Conservation (phyloP, 2,113 vertebrate genomes). For the Carassius gibelio region DNA sequence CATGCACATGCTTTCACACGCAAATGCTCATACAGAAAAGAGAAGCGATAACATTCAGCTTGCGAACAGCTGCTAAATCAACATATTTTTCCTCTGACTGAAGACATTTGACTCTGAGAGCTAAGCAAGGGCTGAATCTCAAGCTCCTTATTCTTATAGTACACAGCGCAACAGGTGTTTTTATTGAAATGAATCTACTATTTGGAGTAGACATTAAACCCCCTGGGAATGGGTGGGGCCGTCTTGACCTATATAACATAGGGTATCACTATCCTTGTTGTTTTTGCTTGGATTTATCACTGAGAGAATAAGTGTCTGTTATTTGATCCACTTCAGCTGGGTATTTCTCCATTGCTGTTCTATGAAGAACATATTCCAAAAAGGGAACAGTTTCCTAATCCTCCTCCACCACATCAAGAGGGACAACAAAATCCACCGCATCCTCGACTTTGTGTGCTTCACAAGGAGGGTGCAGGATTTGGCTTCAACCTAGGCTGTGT, state of each 20-base stretch:
- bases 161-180: constrained; percentile 28
- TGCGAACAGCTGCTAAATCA: constrained; percentile 16
- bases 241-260: constrained; percentile 24
- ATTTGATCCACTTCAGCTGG: constrained; percentile 72
- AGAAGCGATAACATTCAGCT: constrained; percentile 7
- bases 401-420: not conserved
- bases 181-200: not conserved
- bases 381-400: constrained; percentile 20
- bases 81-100: not conserved
- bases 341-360: constrained; percentile 86
- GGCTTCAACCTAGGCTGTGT: constrained; percentile 68
- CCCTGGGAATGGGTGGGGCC: not conserved
- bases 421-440: constrained; percentile 14
- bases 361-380: constrained; percentile 62
- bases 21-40: not conserved
- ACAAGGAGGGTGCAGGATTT: constrained; percentile 63
- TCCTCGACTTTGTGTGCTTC: constrained; percentile 60
- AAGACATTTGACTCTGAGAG: constrained; percentile 1
- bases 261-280: constrained; percentile 1
- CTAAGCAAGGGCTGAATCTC: not conserved
- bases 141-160: not conserved
- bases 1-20: not conserved
- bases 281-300: not conserved
- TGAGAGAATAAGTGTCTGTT: not conserved
- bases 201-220: constrained; percentile 4